These are phyloP conservation scores for Gandaritis pyraliata DNA, from an alignment of 2,888 invertebrate species.

Conservation along the genomic window DNA sequence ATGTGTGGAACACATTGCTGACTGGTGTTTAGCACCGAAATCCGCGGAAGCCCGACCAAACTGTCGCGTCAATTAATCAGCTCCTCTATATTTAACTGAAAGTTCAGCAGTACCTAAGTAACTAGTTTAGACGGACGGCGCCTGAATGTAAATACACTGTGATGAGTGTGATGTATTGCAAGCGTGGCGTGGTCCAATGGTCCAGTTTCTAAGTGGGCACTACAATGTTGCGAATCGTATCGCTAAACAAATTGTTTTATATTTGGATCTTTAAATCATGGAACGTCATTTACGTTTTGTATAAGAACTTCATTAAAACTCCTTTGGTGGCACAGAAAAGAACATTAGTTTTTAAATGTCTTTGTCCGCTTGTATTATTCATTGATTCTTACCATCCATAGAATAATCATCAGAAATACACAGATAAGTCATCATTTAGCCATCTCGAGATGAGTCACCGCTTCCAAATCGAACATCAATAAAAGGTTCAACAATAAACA, in stretches of 20 bases:
- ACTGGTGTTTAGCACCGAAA: constrained; percentile 13
- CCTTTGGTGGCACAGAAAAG: no score
- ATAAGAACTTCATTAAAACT: background rate
- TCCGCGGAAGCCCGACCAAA: constrained; percentile 37
- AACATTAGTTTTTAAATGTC: no score
- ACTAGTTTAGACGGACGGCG: constrained; percentile 54
- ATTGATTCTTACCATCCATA: constrained; percentile 14
- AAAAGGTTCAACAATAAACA: constrained; percentile 45
- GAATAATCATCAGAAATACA: no score
- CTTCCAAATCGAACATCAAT: constrained; percentile 46
- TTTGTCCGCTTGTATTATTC: background rate
- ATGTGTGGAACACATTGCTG: background rate
- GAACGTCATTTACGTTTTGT: background rate
- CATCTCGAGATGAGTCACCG: constrained; percentile 43
- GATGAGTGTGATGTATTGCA: constrained; percentile 41
- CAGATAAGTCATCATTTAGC: constrained; percentile 30
- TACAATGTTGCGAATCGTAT: constrained; percentile 9
- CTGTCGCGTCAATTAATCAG: constrained; percentile 54
- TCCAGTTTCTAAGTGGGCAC: constrained; percentile 22
- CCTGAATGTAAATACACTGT: constrained; percentile 40
- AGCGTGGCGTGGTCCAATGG: constrained; percentile 42
- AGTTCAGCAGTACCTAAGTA: constrained; percentile 55
- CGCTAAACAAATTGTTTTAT: background rate
- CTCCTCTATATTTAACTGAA: constrained; percentile 56
- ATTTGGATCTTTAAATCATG: background rate